These are phyloP conservation scores for Stenoptilia bipunctidactyla DNA, from an alignment of 2,888 invertebrate species.

Conservation along the genomic window DNA sequence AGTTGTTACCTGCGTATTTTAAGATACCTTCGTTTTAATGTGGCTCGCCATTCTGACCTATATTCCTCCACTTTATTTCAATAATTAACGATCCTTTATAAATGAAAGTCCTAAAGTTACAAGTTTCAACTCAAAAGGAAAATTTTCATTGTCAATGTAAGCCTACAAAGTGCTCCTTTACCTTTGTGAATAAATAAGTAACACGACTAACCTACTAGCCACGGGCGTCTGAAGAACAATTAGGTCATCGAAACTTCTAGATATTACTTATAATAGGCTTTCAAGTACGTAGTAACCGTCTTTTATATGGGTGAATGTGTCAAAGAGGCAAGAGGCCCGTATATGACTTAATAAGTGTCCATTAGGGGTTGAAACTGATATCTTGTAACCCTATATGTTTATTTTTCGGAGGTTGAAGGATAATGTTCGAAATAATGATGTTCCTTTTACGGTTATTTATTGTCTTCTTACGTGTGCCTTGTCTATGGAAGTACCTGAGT, in stretches of 20 bases:
- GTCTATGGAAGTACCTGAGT: slow-evolving; percentile 1
- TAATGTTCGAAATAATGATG: slow-evolving; percentile 39
- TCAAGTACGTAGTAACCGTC: slow-evolving; percentile 2
- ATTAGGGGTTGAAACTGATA: slow-evolving; percentile 50
- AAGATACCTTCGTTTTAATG: too few species aligned
- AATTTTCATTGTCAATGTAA: too few species aligned
- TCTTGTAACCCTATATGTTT: slow-evolving; percentile 59
- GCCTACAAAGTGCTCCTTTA: slow-evolving; percentile 7
- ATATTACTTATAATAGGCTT: neutral
- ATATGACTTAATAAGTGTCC: slow-evolving; percentile 46
- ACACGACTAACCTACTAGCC: neutral
- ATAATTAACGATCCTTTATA: too few species aligned
- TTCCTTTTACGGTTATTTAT: slow-evolving; percentile 30
- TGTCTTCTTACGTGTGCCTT: slow-evolving; percentile 10
- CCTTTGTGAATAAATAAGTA: neutral
- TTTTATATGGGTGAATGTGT: slow-evolving; percentile 30
- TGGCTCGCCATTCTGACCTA: too few species aligned
- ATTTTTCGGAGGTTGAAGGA: slow-evolving; percentile 40
- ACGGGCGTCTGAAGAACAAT: neutral
- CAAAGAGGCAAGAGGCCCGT: slow-evolving; percentile 41
- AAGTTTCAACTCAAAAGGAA: too few species aligned
- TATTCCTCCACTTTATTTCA: too few species aligned
- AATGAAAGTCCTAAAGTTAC: too few species aligned
- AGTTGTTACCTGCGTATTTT: too few species aligned
- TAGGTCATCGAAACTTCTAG: neutral